Percentiles rank a stretch among this genome's conserved stretches.
Evolutionary conservation across 2,113 vertebrate genomes (phyloP).

Genomic region (Sander lucioperca): DNA sequence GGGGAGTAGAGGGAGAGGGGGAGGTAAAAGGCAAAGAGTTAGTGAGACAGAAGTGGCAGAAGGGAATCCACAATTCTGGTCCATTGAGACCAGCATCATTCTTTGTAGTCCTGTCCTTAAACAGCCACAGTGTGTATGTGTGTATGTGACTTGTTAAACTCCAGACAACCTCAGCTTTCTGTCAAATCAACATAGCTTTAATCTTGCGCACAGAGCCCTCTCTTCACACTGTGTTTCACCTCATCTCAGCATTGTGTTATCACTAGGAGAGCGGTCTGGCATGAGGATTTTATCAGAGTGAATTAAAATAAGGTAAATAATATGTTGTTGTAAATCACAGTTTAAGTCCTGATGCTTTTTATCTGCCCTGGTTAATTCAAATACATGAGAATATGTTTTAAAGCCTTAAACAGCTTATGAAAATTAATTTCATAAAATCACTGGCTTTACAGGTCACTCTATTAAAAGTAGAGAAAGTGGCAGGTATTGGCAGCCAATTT

Average conservation of each 20-base stretch:
- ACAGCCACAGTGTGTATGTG: constrained; percentile 16
- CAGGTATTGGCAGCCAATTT: neutral
- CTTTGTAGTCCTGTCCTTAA: constrained; percentile 53
- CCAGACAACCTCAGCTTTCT: constrained; percentile 58
- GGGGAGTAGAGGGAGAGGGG: neutral
- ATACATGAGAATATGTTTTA: neutral
- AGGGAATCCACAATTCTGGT: constrained; percentile 33
- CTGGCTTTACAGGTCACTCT: neutral
- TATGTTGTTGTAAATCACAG: constrained; percentile 39
- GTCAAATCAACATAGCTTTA: constrained; percentile 61
- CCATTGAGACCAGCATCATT: constrained; percentile 29
- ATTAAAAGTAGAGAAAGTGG: neutral
- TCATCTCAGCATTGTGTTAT: constrained; percentile 32
- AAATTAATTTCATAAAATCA: neutral
- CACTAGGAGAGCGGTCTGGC: constrained; percentile 33
- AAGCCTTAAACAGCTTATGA: neutral
- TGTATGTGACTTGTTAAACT: constrained; percentile 53
- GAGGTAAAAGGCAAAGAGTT: constrained; percentile 43
- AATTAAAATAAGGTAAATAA: constrained; percentile 40
- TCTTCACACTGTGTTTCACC: constrained; percentile 51
- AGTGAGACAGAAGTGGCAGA: constrained; percentile 52
- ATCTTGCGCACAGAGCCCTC: constrained; percentile 33
- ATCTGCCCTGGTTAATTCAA: constrained; percentile 6
- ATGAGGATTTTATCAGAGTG: constrained; percentile 41
- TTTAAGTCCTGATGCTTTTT: constrained; percentile 21